phyloP scores from a whole-genome alignment of 1,140 invertebrate species.

The Drosophila rhopaloa region DNA sequence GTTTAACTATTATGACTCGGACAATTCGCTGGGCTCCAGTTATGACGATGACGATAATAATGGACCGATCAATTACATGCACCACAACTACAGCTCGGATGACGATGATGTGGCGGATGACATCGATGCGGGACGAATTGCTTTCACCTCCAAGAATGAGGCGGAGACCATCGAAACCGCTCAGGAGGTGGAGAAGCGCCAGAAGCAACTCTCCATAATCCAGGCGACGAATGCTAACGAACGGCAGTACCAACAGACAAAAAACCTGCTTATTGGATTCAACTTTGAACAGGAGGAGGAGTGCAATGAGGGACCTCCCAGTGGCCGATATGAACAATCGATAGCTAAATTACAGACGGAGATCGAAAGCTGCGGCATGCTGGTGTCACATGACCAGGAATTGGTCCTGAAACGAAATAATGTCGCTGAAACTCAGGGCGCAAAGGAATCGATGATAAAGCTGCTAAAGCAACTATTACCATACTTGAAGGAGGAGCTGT shows the following conservation, averaged over 20 bases:
- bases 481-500: conserved; percentile 35
- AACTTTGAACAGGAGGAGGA: conserved; percentile 53
- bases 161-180: conserved; percentile 92
- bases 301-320: conserved; percentile 5
- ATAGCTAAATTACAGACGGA: conserved; percentile 74
- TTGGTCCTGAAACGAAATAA: conserved; percentile 50
- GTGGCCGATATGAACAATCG: conserved; percentile 65
- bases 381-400: conserved; percentile 60
- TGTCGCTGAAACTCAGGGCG: background rate
- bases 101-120: conserved; percentile 63
- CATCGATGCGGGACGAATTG: conserved; percentile 86
- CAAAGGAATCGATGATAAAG: conserved; percentile 32
- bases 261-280: conserved; percentile 77
- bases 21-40: conserved; percentile 74
- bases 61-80: conserved; percentile 17
- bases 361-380: conserved; percentile 73
- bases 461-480: conserved; percentile 62
- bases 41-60: conserved; percentile 62
- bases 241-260: conserved; percentile 77
- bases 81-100: conserved; percentile 54
- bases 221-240: conserved; percentile 84
- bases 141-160: conserved; percentile 92
- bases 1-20: conserved; percentile 72
- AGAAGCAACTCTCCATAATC: conserved; percentile 83
- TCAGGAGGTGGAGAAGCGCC: conserved; percentile 78